A percentile compares a stretch with the other conserved stretches of the same genome.
These are phyloP conservation scores for Mareca penelope DNA, from an alignment of 2,797 vertebrate species.

Conservation along the genomic window DNA sequence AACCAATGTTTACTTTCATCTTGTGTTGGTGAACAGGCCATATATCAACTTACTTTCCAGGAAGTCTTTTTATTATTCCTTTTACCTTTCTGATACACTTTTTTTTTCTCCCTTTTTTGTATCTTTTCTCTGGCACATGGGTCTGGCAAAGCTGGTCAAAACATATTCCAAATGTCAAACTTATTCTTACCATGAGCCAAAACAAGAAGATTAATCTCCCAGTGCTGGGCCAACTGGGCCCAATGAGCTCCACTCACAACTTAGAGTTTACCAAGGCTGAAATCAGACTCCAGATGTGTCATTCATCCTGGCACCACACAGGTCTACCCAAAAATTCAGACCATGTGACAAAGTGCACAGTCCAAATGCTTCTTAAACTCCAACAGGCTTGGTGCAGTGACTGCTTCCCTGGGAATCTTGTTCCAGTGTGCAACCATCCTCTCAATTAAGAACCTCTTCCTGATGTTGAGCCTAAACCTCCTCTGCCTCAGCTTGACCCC, in stretches of 20 bases:
- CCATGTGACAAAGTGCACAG: too few species aligned
- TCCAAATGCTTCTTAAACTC: too few species aligned
- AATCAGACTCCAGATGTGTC: accelerated
- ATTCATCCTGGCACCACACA: neutral
- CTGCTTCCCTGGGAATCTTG: too few species aligned
- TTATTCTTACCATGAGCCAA: neutral
- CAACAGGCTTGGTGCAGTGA: too few species aligned
- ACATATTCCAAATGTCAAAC: neutral
- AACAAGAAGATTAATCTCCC: neutral
- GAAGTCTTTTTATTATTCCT: neutral
- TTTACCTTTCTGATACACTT: neutral
- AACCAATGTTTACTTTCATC: neutral
- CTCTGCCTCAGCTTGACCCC: too few species aligned
- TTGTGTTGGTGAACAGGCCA: neutral
- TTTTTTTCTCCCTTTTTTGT: too few species aligned
- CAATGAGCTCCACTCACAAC: neutral
- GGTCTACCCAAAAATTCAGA: too few species aligned
- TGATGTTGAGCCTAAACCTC: too few species aligned
- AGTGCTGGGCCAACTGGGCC: neutral
- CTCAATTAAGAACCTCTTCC: too few species aligned
- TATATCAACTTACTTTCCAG: neutral
- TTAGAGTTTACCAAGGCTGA: neutral
- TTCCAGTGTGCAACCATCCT: too few species aligned
- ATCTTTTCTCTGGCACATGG: neutral
- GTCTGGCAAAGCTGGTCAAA: neutral